Evolutionary conservation across 2,797 vertebrate genomes (phyloP), one percentile per base, ranked within the genome.

Genomic region (Apogon hyalosoma): DNA sequence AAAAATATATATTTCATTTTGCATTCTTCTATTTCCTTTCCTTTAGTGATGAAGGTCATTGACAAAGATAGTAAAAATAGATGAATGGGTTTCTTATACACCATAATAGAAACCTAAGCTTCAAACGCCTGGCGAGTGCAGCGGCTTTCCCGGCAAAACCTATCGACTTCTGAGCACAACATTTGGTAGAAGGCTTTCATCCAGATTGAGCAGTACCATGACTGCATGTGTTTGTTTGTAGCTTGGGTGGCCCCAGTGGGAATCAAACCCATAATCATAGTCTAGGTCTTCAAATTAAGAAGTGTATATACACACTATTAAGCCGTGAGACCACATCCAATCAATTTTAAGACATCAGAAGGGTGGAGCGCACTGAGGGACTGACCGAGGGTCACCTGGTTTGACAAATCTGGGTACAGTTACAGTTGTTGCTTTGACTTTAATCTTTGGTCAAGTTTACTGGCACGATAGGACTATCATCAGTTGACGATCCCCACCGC

Each of bases 61-160:
- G 63, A 76, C 60, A 73, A 67, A 61, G 48, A 86, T 47, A 49
- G 65, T 79, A 91, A 89, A 92, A 92, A 89, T 85, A 92, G 87
- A 92, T 84, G 65, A 82, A 87, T 77, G 83, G 65, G 48, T 87
- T 89, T 84, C 15, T 36, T 41, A 75, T 61, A 61, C 74, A 73
- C 85, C 79, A 85, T 84, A 80, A 89, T 86, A 92, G 75, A 89
- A 92, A 75, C 71, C 76, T 6, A 70, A 48, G 75, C 81, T 89
- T 88, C 82, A 92, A 90, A 88, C 71, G 69, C 53, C 55, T 60
- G 73, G 81, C 51, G 43, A 85, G 77, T 14, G 1, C 60, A 59
- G 84, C 6, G 74, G 80, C 83, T 90, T 90, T 90, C 81, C 87
- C 83, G 59, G 87, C 82, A 90, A 86, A 89, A 85, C 81, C 74